These are phyloP conservation scores for Parazoanthus darwini DNA, from an alignment of 92 coral and sea anemone genomes.

Conservation along the genomic window DNA sequence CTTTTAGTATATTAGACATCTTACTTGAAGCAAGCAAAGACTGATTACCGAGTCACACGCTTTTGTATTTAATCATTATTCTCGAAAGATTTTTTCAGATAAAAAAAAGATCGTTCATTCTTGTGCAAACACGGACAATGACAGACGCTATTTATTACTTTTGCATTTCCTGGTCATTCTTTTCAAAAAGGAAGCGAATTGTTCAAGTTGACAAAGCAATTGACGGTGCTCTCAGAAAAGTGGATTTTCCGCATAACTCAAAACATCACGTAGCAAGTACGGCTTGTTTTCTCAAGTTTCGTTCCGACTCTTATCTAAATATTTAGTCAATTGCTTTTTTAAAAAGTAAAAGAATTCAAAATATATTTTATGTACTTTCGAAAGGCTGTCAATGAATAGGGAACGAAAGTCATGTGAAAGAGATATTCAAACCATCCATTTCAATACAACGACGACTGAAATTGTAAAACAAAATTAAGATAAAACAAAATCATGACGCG, in stretches of 20 bases:
- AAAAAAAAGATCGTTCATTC: not conserved
- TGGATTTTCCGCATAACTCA: slow-evolving; percentile 9
- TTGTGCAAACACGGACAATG: slow-evolving; percentile 7
- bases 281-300: not conserved
- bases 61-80: not conserved
- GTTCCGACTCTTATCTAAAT: not conserved
- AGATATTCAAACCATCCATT: not conserved
- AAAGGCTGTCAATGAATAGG: not conserved
- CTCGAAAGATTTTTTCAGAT: not conserved
- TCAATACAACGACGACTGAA: not conserved
- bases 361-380: not conserved
- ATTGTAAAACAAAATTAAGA: not conserved
- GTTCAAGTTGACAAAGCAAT: not conserved
- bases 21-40: not conserved
- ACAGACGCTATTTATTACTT: not conserved
- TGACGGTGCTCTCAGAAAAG: not conserved
- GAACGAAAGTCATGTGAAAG: slow-evolving; percentile 8
- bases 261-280: not conserved
- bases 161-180: not conserved
- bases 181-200: not conserved
- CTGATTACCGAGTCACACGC: not conserved
- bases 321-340: not conserved
- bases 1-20: not conserved
- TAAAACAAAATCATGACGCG: not conserved
- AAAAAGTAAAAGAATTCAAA: not conserved